Evolutionary conservation across 1,140 invertebrate species (phyloP).

Genomic region (Pygmarrhopalites habei): DNA sequence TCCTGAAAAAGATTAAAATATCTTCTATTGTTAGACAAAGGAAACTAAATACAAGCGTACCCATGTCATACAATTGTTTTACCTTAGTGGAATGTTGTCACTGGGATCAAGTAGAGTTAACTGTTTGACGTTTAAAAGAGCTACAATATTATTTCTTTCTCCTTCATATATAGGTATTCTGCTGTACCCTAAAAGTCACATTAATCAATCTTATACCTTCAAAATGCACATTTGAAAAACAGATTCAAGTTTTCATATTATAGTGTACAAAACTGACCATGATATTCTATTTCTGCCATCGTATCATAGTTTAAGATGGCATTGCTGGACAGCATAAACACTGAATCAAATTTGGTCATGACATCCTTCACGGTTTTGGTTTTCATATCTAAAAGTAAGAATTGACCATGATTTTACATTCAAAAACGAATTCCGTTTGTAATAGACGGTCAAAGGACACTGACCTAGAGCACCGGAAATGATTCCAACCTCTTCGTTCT

Average conservation of each 20-base stretch:
- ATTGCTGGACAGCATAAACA: slow-evolving; percentile 52
- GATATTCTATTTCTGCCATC: slow-evolving; percentile 54
- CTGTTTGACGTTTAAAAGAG: slow-evolving; percentile 59
- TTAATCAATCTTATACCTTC: too few species aligned
- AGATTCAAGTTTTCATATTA: too few species aligned
- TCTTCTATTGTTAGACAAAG: too few species aligned
- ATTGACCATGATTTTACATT: too few species aligned
- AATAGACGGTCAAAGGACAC: too few species aligned
- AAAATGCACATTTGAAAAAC: too few species aligned
- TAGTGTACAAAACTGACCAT: too few species aligned
- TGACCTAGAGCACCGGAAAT: slow-evolving; percentile 54
- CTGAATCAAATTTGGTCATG: slow-evolving; percentile 53
- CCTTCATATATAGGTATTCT: slow-evolving; percentile 56
- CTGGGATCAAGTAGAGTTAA: slow-evolving; percentile 60
- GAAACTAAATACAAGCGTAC: too few species aligned
- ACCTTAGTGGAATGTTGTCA: slow-evolving; percentile 52
- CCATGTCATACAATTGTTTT: too few species aligned
- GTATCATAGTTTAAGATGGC: slow-evolving; percentile 52
- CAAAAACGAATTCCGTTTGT: too few species aligned
- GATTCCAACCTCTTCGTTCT: slow-evolving; percentile 53
- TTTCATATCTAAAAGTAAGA: slow-evolving; percentile 51
- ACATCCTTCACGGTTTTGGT: slow-evolving; percentile 50
- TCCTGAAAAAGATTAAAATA: too few species aligned
- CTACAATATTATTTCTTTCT: slow-evolving; percentile 53
- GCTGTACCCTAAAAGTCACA: too few species aligned